A percentile compares a stretch with the other conserved stretches of the same genome.
Conservation (phyloP, 2,888 invertebrate species). For the Vanessa cardui region DNA sequence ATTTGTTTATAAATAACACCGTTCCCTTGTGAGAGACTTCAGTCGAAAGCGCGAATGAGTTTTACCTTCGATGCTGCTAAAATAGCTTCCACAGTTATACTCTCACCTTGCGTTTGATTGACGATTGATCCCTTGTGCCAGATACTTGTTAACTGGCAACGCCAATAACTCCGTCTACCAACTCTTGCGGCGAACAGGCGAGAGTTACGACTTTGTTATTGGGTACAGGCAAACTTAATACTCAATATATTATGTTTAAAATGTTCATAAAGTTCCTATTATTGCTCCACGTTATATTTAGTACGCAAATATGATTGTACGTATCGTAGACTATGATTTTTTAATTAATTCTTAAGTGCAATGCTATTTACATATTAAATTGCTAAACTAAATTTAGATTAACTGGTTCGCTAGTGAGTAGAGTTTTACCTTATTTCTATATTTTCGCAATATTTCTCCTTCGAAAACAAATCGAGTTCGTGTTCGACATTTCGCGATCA, state of each 20-base stretch:
- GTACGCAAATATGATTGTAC: not conserved
- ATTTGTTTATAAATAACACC: slow-evolving; percentile 77
- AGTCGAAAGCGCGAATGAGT: slow-evolving; percentile 80
- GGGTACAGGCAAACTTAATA: slow-evolving; percentile 20
- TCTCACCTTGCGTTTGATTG: slow-evolving; percentile 83
- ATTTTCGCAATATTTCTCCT: slow-evolving; percentile 69
- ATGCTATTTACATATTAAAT: not conserved
- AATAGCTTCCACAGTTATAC: slow-evolving; percentile 78
- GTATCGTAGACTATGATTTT: not conserved
- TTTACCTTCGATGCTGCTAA: slow-evolving; percentile 82
- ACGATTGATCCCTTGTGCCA: slow-evolving; percentile 82
- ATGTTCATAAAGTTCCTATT: not conserved
- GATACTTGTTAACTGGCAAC: slow-evolving; percentile 74
- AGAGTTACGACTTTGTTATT: slow-evolving; percentile 21
- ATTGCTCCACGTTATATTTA: slow-evolving; percentile 2
- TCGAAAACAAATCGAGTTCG: slow-evolving; percentile 78
- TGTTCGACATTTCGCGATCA: slow-evolving; percentile 81
- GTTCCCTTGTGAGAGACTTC: slow-evolving; percentile 79
- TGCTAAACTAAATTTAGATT: not conserved
- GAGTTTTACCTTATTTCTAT: slow-evolving; percentile 55
- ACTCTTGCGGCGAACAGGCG: slow-evolving; percentile 17
- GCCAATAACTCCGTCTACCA: slow-evolving; percentile 22
- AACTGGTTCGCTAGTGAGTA: slow-evolving; percentile 1
- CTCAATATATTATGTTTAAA: slow-evolving; percentile 2
- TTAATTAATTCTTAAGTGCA: too few species aligned